A percentile compares a stretch with the other conserved stretches of the same genome.
These are phyloP conservation scores for Andrena camellia DNA, from an alignment of 2,888 invertebrate species.

Conservation along the genomic window DNA sequence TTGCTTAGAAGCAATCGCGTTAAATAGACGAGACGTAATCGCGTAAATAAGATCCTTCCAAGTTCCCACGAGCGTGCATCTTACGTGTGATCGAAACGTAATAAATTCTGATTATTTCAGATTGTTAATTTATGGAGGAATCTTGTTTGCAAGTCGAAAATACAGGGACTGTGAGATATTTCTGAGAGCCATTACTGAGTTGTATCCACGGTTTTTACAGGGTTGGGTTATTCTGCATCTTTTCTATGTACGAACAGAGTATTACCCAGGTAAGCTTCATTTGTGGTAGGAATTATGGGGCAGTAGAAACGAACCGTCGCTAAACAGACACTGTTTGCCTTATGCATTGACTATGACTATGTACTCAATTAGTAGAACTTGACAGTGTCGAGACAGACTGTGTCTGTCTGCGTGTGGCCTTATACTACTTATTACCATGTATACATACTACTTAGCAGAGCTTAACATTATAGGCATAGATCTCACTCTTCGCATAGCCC, in stretches of 20 bases:
- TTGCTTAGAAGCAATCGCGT: constrained; percentile 72
- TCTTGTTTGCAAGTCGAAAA: constrained; percentile 67
- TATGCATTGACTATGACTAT: background rate
- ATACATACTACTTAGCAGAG: too few relatives aligned
- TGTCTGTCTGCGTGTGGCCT: too few relatives aligned
- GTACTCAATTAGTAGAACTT: background rate
- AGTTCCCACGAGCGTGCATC: background rate
- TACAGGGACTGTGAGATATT: constrained; percentile 75
- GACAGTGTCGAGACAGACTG: too few relatives aligned
- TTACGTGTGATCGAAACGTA: background rate
- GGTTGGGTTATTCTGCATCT: constrained; percentile 77
- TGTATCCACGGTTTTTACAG: constrained; percentile 77
- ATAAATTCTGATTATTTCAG: constrained; percentile 50
- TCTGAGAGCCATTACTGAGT: constrained; percentile 67
- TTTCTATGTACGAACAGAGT: constrained; percentile 75
- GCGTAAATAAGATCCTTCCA: constrained; percentile 64
- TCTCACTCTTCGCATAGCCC: constrained; percentile 70
- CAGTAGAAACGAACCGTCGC: background rate
- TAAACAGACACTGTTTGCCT: background rate
- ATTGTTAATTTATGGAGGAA: constrained; percentile 71
- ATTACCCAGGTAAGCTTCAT: constrained; percentile 71
- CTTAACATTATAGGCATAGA: constrained; percentile 69
- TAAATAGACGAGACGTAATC: constrained; percentile 71
- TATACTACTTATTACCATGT: too few relatives aligned
- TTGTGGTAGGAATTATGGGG: background rate